Percentiles rank a stretch among this genome's conserved stretches.
Conservation (phyloP, 1,140 invertebrate species). For the Pantala flavescens region DNA sequence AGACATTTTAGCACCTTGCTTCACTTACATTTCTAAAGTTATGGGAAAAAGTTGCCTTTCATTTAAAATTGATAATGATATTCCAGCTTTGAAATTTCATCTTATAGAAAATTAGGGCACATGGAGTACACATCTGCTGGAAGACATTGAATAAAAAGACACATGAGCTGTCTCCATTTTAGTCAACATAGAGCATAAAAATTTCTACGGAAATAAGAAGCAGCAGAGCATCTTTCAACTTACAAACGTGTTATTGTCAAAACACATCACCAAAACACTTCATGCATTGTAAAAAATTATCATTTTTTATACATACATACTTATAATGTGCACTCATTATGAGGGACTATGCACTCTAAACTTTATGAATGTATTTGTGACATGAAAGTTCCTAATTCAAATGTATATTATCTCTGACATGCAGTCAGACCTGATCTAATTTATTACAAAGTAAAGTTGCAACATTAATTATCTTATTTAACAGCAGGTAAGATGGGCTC, state of each 20-base stretch:
- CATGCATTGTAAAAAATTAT: too few species aligned
- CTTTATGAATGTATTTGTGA: too few species aligned
- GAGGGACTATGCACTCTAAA: too few species aligned
- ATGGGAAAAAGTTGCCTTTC: neutral
- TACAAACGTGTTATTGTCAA: neutral
- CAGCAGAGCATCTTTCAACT: neutral
- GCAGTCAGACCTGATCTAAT: too few species aligned
- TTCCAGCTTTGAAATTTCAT: neutral
- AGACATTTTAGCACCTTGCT: neutral
- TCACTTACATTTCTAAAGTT: neutral
- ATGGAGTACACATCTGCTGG: constrained; percentile 6
- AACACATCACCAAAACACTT: neutral
- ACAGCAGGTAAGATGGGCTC: too few species aligned
- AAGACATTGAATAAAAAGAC: constrained; percentile 10
- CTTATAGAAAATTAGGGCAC: neutral
- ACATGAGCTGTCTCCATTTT: neutral
- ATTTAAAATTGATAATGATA: neutral
- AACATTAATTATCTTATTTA: too few species aligned
- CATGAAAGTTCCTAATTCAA: too few species aligned
- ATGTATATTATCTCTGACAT: too few species aligned
- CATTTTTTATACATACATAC: too few species aligned
- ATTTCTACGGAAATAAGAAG: neutral
- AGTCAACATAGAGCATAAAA: neutral
- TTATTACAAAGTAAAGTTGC: too few species aligned
- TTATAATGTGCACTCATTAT: too few species aligned